Evolutionary conservation across 1,140 invertebrate genomes (phyloP), one percentile per base, ranked within the genome.

Genomic region (Streblospio benedicti): DNA sequence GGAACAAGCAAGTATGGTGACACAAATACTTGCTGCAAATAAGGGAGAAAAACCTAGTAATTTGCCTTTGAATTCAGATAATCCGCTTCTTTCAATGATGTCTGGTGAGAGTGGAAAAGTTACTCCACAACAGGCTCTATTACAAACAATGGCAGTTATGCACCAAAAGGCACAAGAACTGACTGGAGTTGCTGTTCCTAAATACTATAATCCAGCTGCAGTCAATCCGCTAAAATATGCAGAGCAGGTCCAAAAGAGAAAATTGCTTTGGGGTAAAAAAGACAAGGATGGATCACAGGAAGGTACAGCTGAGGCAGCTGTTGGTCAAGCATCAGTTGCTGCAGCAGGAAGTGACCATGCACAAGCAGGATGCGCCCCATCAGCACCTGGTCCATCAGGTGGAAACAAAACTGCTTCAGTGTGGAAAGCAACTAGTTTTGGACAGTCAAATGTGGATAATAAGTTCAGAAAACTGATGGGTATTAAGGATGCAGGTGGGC

Each of bases 401-500:
- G n/a, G n/a, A n/a, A n/a, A n/a, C n/a, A n/a, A n/a, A n/a, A n/a
- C n/a, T n/a, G n/a, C n/a, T n/a, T n/a, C n/a, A n/a, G n/a, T n/a
- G n/a, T n/a, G n/a, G n/a, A n/a, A n/a, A n/a, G n/a, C n/a, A n/a
- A n/a, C n/a, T n/a, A n/a, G n/a, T n/a, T n/a, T n/a, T n/a, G n/a
- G n/a, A n/a, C 87, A 89, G 63, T 90, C 76, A 45, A 64, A 71
- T 79, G 87, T 92, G 59, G 87, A 89, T 0, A 90, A 87, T n/a
- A 97, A 97, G 79, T 97, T 96, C 76, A 89, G 93, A 76, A 83
- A 93, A 63, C 79, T 97, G 9, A 96, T 97, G 93, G 93, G 93
- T 41, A 94, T 96, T 47, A 93, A 89, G 75, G 82, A 83, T 23
- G 82, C 80, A 28, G n/a, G n/a, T n/a, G n/a, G n/a, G n/a, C n/a